Base-by-base conservation (phyloP, 1,140 invertebrate species). In the Camponotus floridanus region DNA sequence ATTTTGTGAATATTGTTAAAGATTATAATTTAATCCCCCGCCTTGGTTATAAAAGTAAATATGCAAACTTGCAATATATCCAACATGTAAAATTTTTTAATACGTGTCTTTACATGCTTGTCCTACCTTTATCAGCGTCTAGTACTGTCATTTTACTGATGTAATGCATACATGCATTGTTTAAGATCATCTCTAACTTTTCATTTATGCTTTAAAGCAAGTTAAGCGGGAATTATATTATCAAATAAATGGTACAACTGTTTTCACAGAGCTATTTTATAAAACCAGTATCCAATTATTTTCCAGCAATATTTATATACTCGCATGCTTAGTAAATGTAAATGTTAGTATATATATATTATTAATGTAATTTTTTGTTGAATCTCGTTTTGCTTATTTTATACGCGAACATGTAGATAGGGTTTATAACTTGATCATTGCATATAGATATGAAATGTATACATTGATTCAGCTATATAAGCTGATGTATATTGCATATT, bases 291-390 rank as follows among this genome's bases (percentile, higher is more conserved):
- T 31, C 42, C 64, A 68, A n/a, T 85, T 67, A 70, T 6, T 45
- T 70, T 85, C n/a, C 64, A 70, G 55, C 70, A 64, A 64, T 85
- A 76, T 31, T 59, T 70, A 67, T 6, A 73, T 42, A 26, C 36
- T 21, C 61, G 87, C 87, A 88, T 85, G 87, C 59, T 85, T 73
- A 84, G 55, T 80, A 80, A 42, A 85, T 85, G 65, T 76, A 55
- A 55, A 51, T 70, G 45, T 85, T 57, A 42, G 26, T 76, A 67
- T 31, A 84, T 31, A 84, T 26, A 83, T 65, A 65, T 15, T 70
- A 48, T 70, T 7, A 42, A 36, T 76, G 36, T 76, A 85, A 62
- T 61, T 74, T 26, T 83, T 26, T 83, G 39, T 83, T 62, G 39
- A 33, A 42, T 70, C 13, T 51, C 33, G 26, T 80, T 45, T 80